Evolutionary conservation across 2,113 vertebrate genomes (phyloP), one percentile per base, ranked within the genome.

Genomic region (Neolamprologus fasciatus): DNA sequence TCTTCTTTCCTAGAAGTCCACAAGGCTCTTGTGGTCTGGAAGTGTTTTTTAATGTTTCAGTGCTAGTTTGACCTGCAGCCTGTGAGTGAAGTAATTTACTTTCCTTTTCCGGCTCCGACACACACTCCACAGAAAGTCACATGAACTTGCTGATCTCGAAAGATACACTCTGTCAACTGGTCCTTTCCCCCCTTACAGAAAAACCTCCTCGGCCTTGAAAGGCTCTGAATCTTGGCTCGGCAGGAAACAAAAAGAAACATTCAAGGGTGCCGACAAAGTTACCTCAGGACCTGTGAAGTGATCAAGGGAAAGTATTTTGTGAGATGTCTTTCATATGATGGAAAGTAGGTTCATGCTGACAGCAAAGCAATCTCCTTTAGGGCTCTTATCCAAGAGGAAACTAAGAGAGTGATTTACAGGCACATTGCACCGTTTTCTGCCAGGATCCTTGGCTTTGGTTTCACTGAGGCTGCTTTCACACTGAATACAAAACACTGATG

Each of bases 391-490:
- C 57, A 82, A 73, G 57, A 23, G 17, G 61, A n/a, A 23, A 51
- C 7, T 11, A n/a, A 81, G 3, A 71, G 31, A 28, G 16, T 37
- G 68, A 87, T 81, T 90, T 87, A 68, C 10, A 2, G 58, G 58
- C 51, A 57, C 51, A 2, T 7, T 78, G 23, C 14, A 7, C 37
- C 3, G 71, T 47, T 76, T 76, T 76, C 9, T 63, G 58, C 53
- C 82, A 10, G 31, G 16, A 35, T 45, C 53, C 4, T 73, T 79
- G 81, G 81, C 4, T 85, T 73, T 47, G 51, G 57, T 79, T 90
- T 51, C 19, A 4, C 1, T 14, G 11, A 61, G 57, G 73, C 47
- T 42, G 45, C 58, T 26, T 55, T 63, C 71, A 58, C 14, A 31
- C 54, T 19, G 80, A 61, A 81, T 61, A 26, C n/a, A 40, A 19